A percentile compares a stretch with the other conserved stretches of the same genome.
These are phyloP conservation scores for Charanyca ferruginea DNA, from an alignment of 2,888 invertebrate genomes.

Conservation along the genomic window DNA sequence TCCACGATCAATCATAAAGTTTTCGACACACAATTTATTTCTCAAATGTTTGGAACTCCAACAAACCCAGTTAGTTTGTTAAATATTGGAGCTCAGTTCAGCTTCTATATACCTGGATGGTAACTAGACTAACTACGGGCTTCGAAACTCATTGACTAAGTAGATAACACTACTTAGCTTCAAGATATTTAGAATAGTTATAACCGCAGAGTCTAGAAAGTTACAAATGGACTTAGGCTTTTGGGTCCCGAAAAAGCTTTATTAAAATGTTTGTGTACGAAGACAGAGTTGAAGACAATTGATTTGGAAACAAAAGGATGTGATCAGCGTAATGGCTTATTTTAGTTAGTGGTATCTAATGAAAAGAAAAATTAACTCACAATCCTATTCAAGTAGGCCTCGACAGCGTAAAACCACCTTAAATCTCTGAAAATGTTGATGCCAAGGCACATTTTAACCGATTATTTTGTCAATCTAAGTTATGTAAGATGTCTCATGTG, in stretches of 20 bases:
- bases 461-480: no score
- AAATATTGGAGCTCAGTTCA: constrained; percentile 24
- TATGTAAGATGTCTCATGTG: no score
- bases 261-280: background rate
- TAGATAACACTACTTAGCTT: constrained; percentile 14
- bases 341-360: no score
- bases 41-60: constrained; percentile 1
- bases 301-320: background rate
- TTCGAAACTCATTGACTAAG: constrained; percentile 33
- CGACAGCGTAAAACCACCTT: no score
- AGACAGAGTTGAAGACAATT: background rate
- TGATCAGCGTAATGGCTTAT: no score
- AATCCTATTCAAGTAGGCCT: no score
- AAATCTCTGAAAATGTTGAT: no score
- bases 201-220: background rate
- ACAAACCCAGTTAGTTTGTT: constrained; percentile 21
- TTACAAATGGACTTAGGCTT: background rate
- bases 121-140: constrained; percentile 15
- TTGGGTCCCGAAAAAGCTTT: background rate
- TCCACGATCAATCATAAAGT: background rate
- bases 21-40: background rate
- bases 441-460: no score
- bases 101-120: constrained; percentile 18
- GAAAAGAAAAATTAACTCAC: no score
- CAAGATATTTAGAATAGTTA: background rate